These are phyloP conservation scores for Euplagia quadripunctaria DNA, from an alignment of 2,888 invertebrate species.

Conservation along the genomic window DNA sequence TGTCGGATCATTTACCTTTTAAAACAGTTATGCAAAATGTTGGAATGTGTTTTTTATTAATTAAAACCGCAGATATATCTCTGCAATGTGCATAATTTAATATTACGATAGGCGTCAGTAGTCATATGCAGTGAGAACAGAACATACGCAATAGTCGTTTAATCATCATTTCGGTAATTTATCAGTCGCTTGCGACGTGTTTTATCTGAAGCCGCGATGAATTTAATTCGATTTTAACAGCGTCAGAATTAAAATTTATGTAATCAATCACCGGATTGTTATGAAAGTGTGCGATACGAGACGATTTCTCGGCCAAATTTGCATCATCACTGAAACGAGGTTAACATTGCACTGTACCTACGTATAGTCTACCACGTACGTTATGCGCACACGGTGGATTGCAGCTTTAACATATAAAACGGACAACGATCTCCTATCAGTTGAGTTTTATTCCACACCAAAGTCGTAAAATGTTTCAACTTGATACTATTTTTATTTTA, in stretches of 20 bases:
- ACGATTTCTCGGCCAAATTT: constrained; percentile 82
- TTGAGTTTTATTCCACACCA: constrained; percentile 35
- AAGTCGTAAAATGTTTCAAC: constrained; percentile 41
- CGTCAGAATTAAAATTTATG: constrained; percentile 84
- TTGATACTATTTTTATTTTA: constrained; percentile 45
- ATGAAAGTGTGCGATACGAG: constrained; percentile 84
- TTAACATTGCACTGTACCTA: constrained; percentile 55
- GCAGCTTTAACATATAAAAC: constrained; percentile 42
- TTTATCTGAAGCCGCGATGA: constrained; percentile 82
- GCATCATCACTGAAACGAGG: constrained; percentile 79
- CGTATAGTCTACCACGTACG: constrained; percentile 21
- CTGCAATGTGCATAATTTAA: constrained; percentile 58
- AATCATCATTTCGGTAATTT: constrained; percentile 82
- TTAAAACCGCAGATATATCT: constrained; percentile 56
- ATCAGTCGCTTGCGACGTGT: constrained; percentile 80
- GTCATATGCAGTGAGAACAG: constrained; percentile 46
- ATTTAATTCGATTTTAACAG: constrained; percentile 85
- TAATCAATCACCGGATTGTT: constrained; percentile 86
- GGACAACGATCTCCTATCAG: constrained; percentile 46
- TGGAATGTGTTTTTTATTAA: constrained; percentile 54
- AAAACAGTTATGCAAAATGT: constrained; percentile 12
- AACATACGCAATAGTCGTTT: constrained; percentile 74
- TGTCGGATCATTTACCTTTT: constrained; percentile 19
- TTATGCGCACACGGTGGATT: constrained; percentile 22
- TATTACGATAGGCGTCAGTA: constrained; percentile 56